phyloP scores from a whole-genome alignment of 2,888 invertebrate species.

The Erynnis tages region DNA sequence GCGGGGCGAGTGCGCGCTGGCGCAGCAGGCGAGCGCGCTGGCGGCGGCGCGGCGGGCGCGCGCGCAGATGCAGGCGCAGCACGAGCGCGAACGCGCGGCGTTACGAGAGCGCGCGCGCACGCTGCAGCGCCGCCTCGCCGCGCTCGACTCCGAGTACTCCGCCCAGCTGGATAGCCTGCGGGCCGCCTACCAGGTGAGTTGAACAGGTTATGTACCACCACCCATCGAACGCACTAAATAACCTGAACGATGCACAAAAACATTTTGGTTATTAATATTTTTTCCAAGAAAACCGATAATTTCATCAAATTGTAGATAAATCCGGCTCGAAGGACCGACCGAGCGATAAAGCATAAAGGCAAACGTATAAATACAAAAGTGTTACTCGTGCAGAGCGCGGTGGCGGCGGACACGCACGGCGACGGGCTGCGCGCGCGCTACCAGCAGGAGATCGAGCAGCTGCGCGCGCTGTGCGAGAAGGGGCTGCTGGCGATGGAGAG shows the following conservation, averaged over 20 bases:
- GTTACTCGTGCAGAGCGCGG: slow-evolving; percentile 69
- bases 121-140: slow-evolving; percentile 86
- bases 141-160: slow-evolving; percentile 90
- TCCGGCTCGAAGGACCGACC: background rate
- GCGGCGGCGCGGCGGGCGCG: slow-evolving; percentile 72
- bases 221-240: too few relatives aligned
- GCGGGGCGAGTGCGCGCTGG: slow-evolving; percentile 64
- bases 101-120: slow-evolving; percentile 86
- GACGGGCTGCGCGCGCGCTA: slow-evolving; percentile 87
- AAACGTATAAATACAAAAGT: too few relatives aligned
- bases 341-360: too few relatives aligned
- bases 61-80: slow-evolving; percentile 66
- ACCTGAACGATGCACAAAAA: too few relatives aligned
- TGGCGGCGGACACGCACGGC: slow-evolving; percentile 81
- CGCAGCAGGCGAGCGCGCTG: slow-evolving; percentile 69
- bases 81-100: slow-evolving; percentile 82
- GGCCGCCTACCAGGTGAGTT: slow-evolving; percentile 84
- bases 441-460: slow-evolving; percentile 93
- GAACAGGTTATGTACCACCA: background rate
- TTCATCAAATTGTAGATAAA: background rate
- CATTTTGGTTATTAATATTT: too few relatives aligned
- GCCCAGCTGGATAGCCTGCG: slow-evolving; percentile 91
- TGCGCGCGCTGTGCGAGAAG: slow-evolving; percentile 93
- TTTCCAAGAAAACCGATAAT: too few relatives aligned
- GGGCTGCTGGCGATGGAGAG: slow-evolving; percentile 95